Base-by-base conservation (phyloP, 2,888 invertebrate genomes). In the Conomelus anceps region DNA sequence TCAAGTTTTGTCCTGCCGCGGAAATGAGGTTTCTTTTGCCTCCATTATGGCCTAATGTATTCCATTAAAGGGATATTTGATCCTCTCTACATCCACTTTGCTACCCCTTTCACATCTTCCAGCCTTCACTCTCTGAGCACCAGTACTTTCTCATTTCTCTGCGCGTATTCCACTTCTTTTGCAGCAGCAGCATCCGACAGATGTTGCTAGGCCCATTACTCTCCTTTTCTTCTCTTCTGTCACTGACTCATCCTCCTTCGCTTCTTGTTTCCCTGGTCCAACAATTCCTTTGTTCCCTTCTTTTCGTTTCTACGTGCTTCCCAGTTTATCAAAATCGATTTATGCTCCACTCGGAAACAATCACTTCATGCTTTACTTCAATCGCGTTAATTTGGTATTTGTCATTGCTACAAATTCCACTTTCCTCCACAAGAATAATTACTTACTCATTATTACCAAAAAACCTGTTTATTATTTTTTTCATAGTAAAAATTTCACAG, bases 11-110 rank as follows among this genome's bases (percentile, higher is more conserved):
- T 86, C 86, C 86, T 86, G 23, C 86, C 86, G 86, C 86, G 86
- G 86, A 86, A 86, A 86, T 86, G 86, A 86, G 86, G 86, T 86
- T 86, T 86, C 86, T 86, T 86, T 86, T 86, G 86, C 86, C 86
- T 86, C 86, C 86, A 86, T 86, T 86, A 86, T 22, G 86, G 86
- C 86, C 86, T 86, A 86, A 86, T 86, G 86, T 86, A 86, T 86
- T 86, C 86, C 86, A 86, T 86, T 86, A 86, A 86, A 86, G 26
- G 86, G 86, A 86, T 86, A 86, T 86, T 86, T 86, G 86, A 86
- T 86, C 86, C 86, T 86, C 86, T 23, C 24, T 86, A 23, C 86
- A 23, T 86, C 86, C 86, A 86, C 86, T 86, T 86, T 86, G 86
- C 29, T 86, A 86, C 86, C 86, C 86, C 29, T 86, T 86, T 34